These are phyloP conservation scores for Eupithecia dodoneata DNA, from an alignment of 2,888 invertebrate genomes.

Conservation along the genomic window DNA sequence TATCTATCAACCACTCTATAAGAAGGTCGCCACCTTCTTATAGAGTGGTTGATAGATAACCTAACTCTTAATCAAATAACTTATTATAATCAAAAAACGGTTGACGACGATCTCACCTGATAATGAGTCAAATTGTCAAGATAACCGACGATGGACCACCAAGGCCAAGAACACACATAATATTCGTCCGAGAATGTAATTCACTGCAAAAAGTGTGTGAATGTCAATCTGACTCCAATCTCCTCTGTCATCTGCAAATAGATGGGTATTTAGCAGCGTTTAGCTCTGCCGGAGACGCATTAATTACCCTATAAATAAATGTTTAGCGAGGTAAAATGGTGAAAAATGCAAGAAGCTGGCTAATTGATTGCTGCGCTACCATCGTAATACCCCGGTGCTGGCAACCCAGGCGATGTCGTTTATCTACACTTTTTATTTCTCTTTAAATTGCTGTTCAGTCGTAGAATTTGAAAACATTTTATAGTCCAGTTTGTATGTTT, in stretches of 20 bases:
- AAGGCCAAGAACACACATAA: not conserved
- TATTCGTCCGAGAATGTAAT: conserved; percentile 26
- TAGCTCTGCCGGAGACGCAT: conserved; percentile 59
- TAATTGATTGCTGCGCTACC: conserved; percentile 43
- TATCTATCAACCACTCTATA: no score
- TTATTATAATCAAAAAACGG: not conserved
- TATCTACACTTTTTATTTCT: conserved; percentile 42
- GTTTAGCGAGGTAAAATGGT: conserved; percentile 47
- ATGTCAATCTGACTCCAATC: conserved; percentile 32
- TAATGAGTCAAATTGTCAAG: not conserved
- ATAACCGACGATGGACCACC: not conserved
- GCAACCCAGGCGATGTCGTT: conserved; percentile 40
- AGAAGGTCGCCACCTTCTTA: no score
- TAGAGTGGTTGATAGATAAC: not conserved
- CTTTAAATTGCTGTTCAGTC: conserved; percentile 21
- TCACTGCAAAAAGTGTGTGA: conserved; percentile 27
- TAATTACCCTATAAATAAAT: conserved; percentile 65
- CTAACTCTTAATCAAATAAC: not conserved
- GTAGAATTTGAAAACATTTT: conserved; percentile 21
- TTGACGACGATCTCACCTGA: not conserved
- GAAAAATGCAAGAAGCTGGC: conserved; percentile 43
- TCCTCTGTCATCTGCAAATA: conserved; percentile 50
- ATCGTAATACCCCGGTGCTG: conserved; percentile 32
- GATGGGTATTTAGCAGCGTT: conserved; percentile 47
- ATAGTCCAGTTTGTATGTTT: conserved; percentile 3